A percentile compares a stretch with the other conserved stretches of the same genome.
These are phyloP conservation scores for Dynastes tityus DNA, from an alignment of 2,888 invertebrate species.

Conservation along the genomic window DNA sequence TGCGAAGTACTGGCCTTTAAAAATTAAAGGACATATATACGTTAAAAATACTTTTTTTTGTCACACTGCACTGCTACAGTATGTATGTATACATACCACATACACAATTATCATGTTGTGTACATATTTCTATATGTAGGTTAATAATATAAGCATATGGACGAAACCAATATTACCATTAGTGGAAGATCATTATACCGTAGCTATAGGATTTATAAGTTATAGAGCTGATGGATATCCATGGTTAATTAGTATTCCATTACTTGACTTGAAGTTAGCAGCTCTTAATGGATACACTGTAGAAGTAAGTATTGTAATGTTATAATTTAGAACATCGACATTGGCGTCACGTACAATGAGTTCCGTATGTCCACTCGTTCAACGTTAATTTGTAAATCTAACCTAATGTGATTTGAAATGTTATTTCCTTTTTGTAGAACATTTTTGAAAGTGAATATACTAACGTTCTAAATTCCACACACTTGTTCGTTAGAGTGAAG, in stretches of 20 bases:
- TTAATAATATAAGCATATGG: slow-evolving; percentile 73
- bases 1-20: too few species aligned
- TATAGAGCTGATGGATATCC: slow-evolving; percentile 70
- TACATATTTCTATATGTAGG: slow-evolving; percentile 46
- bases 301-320: slow-evolving; percentile 60
- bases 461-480: slow-evolving; percentile 60
- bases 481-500: slow-evolving; percentile 73
- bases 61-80: too few species aligned
- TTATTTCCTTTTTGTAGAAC: slow-evolving; percentile 60
- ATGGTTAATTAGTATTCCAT: slow-evolving; percentile 64
- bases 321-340: too few species aligned
- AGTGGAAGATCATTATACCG: slow-evolving; percentile 68
- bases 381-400: neutral
- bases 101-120: too few species aligned
- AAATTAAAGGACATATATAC: too few species aligned
- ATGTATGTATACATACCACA: too few species aligned
- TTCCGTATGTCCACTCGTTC: too few species aligned
- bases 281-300: slow-evolving; percentile 65
- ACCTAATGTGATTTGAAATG: neutral
- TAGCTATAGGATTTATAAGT: slow-evolving; percentile 76
- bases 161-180: slow-evolving; percentile 73
- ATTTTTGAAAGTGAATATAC: slow-evolving; percentile 70
- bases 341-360: too few species aligned
- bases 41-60: too few species aligned
- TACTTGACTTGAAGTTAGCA: slow-evolving; percentile 64